Evolutionary conservation across 2,797 vertebrate species (phyloP).

Genomic region (Esox masquinongy): DNA sequence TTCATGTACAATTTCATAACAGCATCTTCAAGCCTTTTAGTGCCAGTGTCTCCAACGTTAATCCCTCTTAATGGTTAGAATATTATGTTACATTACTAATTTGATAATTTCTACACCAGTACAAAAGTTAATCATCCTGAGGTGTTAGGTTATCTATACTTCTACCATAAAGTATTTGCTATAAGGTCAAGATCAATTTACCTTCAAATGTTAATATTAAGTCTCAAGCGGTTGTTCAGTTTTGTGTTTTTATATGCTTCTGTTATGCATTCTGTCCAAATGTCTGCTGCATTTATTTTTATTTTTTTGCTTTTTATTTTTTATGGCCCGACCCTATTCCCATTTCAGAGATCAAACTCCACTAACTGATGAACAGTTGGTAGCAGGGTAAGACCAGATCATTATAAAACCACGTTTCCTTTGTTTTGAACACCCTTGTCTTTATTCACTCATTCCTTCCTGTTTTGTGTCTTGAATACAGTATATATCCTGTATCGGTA

Average conservation of each 20-base stretch:
- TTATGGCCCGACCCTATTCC: conserved; percentile 84
- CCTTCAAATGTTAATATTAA: conserved; percentile 17
- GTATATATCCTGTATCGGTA: conserved; percentile 9
- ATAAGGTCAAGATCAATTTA: background rate
- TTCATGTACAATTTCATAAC: too few relatives aligned
- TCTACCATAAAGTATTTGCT: background rate
- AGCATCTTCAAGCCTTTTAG: too few relatives aligned
- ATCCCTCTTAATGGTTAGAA: too few relatives aligned
- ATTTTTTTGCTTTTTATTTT: conserved; percentile 70
- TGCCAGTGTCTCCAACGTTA: too few relatives aligned
- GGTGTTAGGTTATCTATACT: background rate
- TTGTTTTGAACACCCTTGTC: conserved; percentile 78
- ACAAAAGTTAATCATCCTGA: background rate
- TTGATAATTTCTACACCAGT: background rate
- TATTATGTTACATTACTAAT: background rate
- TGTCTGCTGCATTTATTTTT: conserved; percentile 73
- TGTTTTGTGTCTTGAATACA: conserved; percentile 61
- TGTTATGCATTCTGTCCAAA: conserved; percentile 70
- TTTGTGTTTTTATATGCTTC: conserved; percentile 66
- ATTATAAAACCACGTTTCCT: conserved; percentile 79
- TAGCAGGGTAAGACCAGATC: conserved; percentile 91
- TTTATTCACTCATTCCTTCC: conserved; percentile 71
- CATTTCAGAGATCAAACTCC: conserved; percentile 94
- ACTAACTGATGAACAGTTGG: conserved; percentile 94
- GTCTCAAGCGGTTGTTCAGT: conserved; percentile 49